Evolutionary conservation across 2,797 vertebrate species (phyloP).

Genomic region (Catamblyrhynchus diadema): DNA sequence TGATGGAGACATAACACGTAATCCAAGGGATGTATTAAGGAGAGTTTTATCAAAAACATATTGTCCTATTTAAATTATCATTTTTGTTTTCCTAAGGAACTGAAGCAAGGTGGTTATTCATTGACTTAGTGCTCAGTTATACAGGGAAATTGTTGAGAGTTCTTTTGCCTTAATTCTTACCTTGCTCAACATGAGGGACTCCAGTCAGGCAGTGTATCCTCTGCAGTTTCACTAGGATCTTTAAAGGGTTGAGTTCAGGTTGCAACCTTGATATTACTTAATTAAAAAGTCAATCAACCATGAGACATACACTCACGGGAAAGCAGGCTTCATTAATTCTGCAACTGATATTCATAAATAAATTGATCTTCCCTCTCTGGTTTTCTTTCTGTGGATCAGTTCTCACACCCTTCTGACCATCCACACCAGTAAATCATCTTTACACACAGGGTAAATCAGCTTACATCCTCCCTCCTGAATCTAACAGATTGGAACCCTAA

Average conservation of each 20-base stretch:
- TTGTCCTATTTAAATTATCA: not conserved
- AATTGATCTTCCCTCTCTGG: not conserved
- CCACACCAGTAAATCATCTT: not conserved
- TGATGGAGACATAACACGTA: not conserved
- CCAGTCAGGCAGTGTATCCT: not conserved
- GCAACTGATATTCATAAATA: not conserved
- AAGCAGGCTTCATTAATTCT: not conserved
- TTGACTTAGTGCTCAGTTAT: not conserved
- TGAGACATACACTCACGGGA: not conserved
- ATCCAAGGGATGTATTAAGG: not conserved
- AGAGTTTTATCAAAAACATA: not conserved
- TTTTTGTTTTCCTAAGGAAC: not conserved
- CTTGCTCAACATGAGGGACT: not conserved
- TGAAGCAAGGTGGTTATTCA: not conserved
- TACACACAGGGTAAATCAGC: not conserved
- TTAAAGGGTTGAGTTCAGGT: not conserved
- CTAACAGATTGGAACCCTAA: not conserved
- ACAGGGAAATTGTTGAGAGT: not conserved
- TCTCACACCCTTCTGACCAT: not conserved
- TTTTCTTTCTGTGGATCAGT: not conserved
- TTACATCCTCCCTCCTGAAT: not conserved
- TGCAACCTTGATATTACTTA: not conserved
- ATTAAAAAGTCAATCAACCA: not conserved
- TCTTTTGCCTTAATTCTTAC: not conserved
- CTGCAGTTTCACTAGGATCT: not conserved